Conservation (phyloP, 1,140 invertebrate species). For the Hylaeus volcanicus region DNA sequence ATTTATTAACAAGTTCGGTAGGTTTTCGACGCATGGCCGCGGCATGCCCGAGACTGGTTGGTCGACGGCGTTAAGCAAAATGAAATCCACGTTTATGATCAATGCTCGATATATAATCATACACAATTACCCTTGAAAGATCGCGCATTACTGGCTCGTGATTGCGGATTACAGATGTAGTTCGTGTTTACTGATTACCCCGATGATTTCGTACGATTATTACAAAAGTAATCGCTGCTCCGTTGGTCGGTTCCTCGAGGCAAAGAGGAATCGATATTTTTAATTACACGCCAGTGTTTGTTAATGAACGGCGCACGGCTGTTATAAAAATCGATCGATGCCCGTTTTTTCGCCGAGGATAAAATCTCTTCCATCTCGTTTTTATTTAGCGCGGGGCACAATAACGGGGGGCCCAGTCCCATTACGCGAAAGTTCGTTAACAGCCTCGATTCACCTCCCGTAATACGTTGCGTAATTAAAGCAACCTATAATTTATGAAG, state of each 20-base stretch:
- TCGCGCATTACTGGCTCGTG: too few species aligned
- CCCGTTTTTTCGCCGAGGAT: neutral
- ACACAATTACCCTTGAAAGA: too few species aligned
- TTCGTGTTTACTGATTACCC: too few species aligned
- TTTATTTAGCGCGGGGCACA: neutral
- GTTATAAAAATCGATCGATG: slow-evolving; percentile 32
- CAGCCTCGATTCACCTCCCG: neutral
- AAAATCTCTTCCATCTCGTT: neutral
- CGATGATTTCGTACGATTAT: too few species aligned
- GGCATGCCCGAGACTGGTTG: neutral
- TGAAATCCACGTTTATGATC: too few species aligned
- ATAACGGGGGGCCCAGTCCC: neutral
- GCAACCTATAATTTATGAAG: slow-evolving; percentile 7
- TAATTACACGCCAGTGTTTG: neutral
- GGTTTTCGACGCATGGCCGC: neutral
- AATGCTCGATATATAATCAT: too few species aligned
- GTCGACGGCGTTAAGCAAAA: too few species aligned
- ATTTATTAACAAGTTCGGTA: slow-evolving; percentile 16
- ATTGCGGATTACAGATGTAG: too few species aligned
- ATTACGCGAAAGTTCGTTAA: slow-evolving; percentile 34
- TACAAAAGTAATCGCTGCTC: too few species aligned
- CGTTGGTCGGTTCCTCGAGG: neutral
- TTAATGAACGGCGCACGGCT: slow-evolving; percentile 7
- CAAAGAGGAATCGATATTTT: neutral
- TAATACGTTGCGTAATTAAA: slow-evolving; percentile 15